Evolutionary conservation across 2,113 vertebrate species (phyloP).

Genomic region (Sorex araneus): DNA sequence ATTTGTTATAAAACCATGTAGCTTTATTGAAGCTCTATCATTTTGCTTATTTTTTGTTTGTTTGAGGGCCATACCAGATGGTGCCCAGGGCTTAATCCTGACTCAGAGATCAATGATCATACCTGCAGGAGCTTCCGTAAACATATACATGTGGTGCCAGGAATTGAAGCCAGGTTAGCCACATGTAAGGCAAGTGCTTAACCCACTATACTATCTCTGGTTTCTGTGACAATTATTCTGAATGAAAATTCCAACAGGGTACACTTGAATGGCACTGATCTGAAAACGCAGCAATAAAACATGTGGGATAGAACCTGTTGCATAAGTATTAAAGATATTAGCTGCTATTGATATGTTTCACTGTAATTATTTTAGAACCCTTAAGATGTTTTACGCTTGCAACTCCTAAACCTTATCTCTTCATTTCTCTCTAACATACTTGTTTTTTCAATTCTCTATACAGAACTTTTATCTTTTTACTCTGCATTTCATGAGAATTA

Average conservation of each 20-base stretch:
- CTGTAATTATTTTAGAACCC: neutral
- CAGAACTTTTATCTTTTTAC: constrained; percentile 5
- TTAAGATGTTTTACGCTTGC: neutral
- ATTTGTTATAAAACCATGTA: neutral
- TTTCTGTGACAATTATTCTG: neutral
- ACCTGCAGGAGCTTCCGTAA: too few relatives aligned
- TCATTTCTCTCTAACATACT: neutral
- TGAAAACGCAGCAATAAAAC: neutral
- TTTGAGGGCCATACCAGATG: too few relatives aligned
- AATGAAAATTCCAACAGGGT: neutral
- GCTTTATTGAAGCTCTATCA: too few relatives aligned
- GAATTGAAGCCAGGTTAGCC: too few relatives aligned
- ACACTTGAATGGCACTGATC: neutral
- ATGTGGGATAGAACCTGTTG: neutral
- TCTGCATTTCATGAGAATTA: constrained; percentile 25
- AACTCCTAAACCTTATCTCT: neutral
- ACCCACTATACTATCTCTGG: too few relatives aligned
- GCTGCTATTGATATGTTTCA: neutral
- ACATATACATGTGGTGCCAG: too few relatives aligned
- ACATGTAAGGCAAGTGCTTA: too few relatives aligned
- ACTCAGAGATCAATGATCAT: too few relatives aligned
- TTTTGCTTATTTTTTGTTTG: too few relatives aligned
- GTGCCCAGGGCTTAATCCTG: too few relatives aligned
- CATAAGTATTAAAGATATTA: neutral
- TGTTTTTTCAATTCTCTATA: neutral